Conservation (phyloP, 2,797 vertebrate species). For the Brachymystax lenok region DNA sequence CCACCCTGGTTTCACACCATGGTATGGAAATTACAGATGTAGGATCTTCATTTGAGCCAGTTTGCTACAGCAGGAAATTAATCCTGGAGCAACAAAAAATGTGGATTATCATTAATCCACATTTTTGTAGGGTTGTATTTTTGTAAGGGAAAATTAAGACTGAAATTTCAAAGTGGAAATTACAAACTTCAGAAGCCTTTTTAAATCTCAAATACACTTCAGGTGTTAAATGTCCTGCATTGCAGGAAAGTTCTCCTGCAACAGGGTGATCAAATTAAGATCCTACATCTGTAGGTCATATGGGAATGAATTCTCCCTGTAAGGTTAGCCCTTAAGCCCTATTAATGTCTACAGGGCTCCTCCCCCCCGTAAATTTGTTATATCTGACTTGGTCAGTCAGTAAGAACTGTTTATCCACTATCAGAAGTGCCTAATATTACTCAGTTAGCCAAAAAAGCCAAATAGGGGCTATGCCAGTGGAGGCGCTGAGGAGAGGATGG, state of each 20-base stretch:
- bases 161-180: too few species aligned
- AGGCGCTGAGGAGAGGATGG: too few species aligned
- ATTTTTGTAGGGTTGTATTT: too few species aligned
- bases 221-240: too few species aligned
- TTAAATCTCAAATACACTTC: too few species aligned
- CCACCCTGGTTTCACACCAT: not conserved
- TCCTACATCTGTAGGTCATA: slow-evolving; percentile 27
- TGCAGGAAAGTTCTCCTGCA: too few species aligned
- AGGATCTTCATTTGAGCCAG: too few species aligned
- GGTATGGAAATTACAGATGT: not conserved
- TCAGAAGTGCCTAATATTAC: not conserved
- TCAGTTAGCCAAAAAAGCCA: not conserved
- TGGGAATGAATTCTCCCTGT: slow-evolving; percentile 40
- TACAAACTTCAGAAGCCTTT: too few species aligned
- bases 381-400: not conserved
- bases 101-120: too few species aligned
- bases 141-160: too few species aligned
- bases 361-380: not conserved
- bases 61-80: too few species aligned
- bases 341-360: slow-evolving; percentile 24
- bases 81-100: too few species aligned
- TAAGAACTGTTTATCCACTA: not conserved
- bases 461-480: not conserved
- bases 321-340: slow-evolving; percentile 8
- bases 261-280: not conserved